A percentile compares a stretch with the other conserved stretches of the same genome.
phyloP scores from a whole-genome alignment of 2,113 vertebrate species.

The Monopterus albus region DNA sequence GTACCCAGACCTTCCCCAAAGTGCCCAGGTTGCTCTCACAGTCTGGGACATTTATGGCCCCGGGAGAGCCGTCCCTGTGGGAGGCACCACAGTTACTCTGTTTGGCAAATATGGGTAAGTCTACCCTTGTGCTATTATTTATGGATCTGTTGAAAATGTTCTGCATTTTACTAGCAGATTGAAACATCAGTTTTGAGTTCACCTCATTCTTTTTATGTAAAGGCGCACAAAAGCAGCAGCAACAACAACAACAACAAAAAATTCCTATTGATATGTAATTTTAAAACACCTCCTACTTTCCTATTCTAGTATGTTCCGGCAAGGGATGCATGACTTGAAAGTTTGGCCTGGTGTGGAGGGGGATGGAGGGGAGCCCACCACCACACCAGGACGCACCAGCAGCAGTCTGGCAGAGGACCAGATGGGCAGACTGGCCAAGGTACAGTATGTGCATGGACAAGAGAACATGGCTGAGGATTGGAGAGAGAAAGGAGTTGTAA shows the following conservation, averaged over 20 bases:
- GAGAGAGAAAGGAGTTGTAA: background rate
- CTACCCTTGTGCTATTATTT: background rate
- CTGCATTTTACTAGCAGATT: background rate
- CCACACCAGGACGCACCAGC: slow-evolving; percentile 94
- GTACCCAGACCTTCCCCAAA: slow-evolving; percentile 95
- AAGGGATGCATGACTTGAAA: slow-evolving; percentile 99
- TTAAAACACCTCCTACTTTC: background rate
- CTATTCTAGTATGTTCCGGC: slow-evolving; percentile 91
- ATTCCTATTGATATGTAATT: too few species aligned
- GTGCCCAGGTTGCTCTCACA: slow-evolving; percentile 94
- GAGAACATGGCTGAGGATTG: background rate
- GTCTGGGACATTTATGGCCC: slow-evolving; percentile 98
- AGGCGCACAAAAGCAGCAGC: too few species aligned
- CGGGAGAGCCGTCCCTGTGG: slow-evolving; percentile 93
- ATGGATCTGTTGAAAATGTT: background rate
- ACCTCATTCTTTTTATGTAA: too few species aligned
- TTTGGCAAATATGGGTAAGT: slow-evolving; percentile 97
- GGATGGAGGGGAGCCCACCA: slow-evolving; percentile 92
- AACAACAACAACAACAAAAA: too few species aligned
- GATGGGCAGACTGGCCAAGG: slow-evolving; percentile 98
- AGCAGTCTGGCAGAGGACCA: slow-evolving; percentile 94
- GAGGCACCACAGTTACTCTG: slow-evolving; percentile 94
- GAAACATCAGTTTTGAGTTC: background rate
- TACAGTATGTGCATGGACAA: slow-evolving; percentile 66
- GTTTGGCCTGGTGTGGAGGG: slow-evolving; percentile 98